phyloP scores from a whole-genome alignment of 2,888 invertebrate genomes.

The Drosophila pseudotakahashii region DNA sequence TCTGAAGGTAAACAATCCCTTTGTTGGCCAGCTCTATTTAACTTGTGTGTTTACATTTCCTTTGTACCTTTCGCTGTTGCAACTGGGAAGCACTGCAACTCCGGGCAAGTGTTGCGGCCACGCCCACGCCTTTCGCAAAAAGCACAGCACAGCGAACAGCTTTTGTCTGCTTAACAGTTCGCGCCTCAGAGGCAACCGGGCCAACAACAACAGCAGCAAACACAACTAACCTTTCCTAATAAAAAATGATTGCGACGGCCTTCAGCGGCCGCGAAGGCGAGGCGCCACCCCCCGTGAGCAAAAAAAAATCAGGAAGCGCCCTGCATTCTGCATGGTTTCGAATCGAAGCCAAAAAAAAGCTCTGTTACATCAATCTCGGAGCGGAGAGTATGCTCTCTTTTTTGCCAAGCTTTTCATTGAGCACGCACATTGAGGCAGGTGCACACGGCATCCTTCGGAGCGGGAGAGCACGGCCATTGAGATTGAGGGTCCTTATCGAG shows the following conservation, averaged over 20 bases:
- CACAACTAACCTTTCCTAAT: constrained; percentile 74
- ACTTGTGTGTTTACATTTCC: constrained; percentile 6
- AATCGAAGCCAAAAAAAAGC: constrained; percentile 45
- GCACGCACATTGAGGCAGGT: constrained; percentile 61
- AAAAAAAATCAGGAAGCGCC: constrained; percentile 42
- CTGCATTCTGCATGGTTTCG: constrained; percentile 43
- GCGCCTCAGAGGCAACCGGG: constrained; percentile 34
- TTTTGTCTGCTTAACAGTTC: constrained; percentile 52
- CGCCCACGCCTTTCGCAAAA: constrained; percentile 54
- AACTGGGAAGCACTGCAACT: constrained; percentile 52
- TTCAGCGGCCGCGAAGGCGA: constrained; percentile 51
- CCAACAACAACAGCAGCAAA: constrained; percentile 48
- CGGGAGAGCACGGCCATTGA: constrained; percentile 19
- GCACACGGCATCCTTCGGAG: constrained; percentile 35
- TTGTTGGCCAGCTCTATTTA: constrained; percentile 45
- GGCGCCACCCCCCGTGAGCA: constrained; percentile 10
- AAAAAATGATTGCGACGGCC: constrained; percentile 67
- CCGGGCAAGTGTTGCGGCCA: constrained; percentile 37
- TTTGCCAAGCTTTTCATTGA: constrained; percentile 69
- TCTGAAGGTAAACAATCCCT: not conserved
- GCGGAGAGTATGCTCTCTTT: constrained; percentile 31
- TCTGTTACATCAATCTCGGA: constrained; percentile 43
- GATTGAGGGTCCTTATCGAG: constrained; percentile 16
- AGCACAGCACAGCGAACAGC: constrained; percentile 65
- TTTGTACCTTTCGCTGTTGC: constrained; percentile 26